phyloP scores from a whole-genome alignment of 2,888 invertebrate genomes.

The Ypsolopha sequella region DNA sequence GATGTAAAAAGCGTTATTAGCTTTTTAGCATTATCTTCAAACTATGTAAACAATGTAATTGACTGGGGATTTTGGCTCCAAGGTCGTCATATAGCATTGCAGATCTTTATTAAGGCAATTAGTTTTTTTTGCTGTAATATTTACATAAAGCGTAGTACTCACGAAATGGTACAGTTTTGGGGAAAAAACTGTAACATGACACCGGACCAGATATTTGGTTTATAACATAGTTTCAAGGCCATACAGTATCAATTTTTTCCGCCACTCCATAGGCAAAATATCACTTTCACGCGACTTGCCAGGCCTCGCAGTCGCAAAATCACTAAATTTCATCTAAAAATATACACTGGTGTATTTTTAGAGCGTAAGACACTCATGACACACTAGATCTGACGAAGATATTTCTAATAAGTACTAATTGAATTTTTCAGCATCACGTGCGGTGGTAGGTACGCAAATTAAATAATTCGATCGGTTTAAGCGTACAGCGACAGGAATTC shows the following conservation, averaged over 20 bases:
- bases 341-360: constrained; percentile 60
- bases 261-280: constrained; percentile 28
- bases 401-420: constrained; percentile 31
- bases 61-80: too few relatives aligned
- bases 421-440: constrained; percentile 36
- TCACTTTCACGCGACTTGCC: constrained; percentile 56
- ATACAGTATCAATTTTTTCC: constrained; percentile 18
- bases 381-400: constrained; percentile 21
- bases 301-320: constrained; percentile 47
- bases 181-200: constrained; percentile 17
- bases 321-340: constrained; percentile 59
- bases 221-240: constrained; percentile 40
- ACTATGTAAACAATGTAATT: too few relatives aligned
- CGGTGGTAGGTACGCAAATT: constrained; percentile 20
- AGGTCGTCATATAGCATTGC: too few relatives aligned
- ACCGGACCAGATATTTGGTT: constrained; percentile 16
- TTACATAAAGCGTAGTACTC: neutral
- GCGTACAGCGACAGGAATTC: constrained; percentile 30
- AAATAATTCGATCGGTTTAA: constrained; percentile 37
- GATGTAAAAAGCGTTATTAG: too few relatives aligned
- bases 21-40: too few relatives aligned
- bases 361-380: constrained; percentile 44
- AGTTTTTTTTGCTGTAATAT: too few relatives aligned
- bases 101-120: too few relatives aligned
- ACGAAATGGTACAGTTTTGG: neutral